Percentiles rank a stretch among this genome's conserved stretches.
phyloP scores from a whole-genome alignment of 2,797 vertebrate species.

The Sphaeramia orbicularis region DNA sequence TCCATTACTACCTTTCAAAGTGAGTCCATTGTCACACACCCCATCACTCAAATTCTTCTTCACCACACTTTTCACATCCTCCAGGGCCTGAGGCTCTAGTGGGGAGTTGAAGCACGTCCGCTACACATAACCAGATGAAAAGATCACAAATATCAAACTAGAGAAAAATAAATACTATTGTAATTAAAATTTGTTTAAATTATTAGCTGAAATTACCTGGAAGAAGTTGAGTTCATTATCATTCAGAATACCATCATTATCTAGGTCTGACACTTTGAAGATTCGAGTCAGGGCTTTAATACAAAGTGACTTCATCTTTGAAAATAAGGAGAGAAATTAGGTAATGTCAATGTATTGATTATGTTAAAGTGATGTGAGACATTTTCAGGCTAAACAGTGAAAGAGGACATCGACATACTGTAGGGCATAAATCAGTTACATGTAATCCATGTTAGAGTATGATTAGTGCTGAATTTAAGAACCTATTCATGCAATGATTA shows the following conservation, averaged over 20 bases:
- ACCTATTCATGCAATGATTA: too few species aligned
- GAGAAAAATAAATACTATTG: too few species aligned
- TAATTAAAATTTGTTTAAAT: too few species aligned
- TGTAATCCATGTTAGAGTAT: too few species aligned
- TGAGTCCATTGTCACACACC: constrained; percentile 93
- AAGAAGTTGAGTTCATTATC: constrained; percentile 99
- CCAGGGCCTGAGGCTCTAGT: constrained; percentile 94
- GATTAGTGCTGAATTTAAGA: too few species aligned
- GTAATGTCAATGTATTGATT: too few species aligned
- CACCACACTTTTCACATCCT: constrained; percentile 99
- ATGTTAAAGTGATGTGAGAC: too few species aligned
- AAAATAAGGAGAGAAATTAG: too few species aligned
- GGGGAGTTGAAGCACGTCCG: constrained; percentile 99
- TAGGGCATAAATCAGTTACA: too few species aligned
- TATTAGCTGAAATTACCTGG: constrained; percentile 85
- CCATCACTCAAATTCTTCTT: constrained; percentile 95
- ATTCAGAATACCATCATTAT: constrained; percentile 97
- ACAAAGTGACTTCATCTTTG: constrained; percentile 88
- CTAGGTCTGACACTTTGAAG: constrained; percentile 98
- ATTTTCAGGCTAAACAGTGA: too few species aligned
- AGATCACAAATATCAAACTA: too few species aligned
- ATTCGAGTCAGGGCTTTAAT: constrained; percentile 96
- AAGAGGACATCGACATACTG: too few species aligned
- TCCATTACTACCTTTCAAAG: constrained; percentile 88
- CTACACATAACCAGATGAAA: constrained; percentile 70